Base-by-base conservation (phyloP, 2,797 vertebrate species). In the Rhinella marina region DNA sequence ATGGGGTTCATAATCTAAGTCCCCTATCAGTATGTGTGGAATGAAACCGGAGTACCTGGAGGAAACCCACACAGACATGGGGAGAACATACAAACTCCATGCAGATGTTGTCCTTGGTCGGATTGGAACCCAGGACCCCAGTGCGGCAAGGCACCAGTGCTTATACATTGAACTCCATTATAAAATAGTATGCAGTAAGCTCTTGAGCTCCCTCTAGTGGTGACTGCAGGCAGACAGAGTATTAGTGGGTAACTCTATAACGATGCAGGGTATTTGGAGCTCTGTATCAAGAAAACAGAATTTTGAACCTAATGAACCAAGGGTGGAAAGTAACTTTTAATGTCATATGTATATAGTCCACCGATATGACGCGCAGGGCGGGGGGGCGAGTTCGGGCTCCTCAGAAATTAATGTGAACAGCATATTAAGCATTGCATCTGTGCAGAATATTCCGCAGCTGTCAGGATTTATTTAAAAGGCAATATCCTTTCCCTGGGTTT, bases 401-500 rank as follows among this genome's bases (percentile, higher is more conserved):
- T 86, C 59, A 89, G 62, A 0, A 93, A 93, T 92, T 94, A 92
- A 93, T 92, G 92, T 90, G 85, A 92, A 89, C 91, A 87, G 52
- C 92, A 91, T 92, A 93, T 89, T 91, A 91, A 92, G 91, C 90
- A 88, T 92, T 92, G 91, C 93, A 91, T 91, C 64, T 90, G 93
- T 93, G 90, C 90, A 91, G 93, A 93, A 94, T 94, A 93, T 94
- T 94, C 92, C 93, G 92, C 94, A 94, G 93, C 93, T 95, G 93
- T 93, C 94, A 95, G 92, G 92, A 91, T 89, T 93, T 90, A 94
- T 96, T 95, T 94, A 94, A 94, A 93, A 95, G 92, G 94, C 94
- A 94, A 94, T 93, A 94, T 92, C 93, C 94, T 94, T 94, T 92
- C 88, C 73, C 93, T 92, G 91, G 92, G 92, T 94, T 93, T 92